Conservation (phyloP, 1,140 invertebrate genomes). For the Ctenoplectra terminalis region DNA sequence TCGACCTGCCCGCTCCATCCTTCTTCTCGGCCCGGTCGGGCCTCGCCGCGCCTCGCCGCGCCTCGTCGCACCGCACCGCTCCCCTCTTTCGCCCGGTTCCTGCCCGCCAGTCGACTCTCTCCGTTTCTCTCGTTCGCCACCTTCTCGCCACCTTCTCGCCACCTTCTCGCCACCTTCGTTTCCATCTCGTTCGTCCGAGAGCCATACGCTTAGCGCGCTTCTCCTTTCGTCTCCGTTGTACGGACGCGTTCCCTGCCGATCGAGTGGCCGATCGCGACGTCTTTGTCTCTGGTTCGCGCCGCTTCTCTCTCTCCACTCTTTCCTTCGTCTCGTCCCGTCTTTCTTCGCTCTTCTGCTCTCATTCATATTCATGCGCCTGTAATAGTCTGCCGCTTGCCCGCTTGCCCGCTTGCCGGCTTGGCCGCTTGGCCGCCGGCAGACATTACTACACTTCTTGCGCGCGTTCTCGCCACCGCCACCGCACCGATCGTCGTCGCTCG, state of each 20-base stretch:
- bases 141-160: not conserved
- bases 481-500: conserved; percentile 8
- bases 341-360: conserved; percentile 71
- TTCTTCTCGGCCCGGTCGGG: conserved; percentile 17
- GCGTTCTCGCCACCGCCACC: conserved; percentile 74
- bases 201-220: not conserved
- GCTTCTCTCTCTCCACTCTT: not conserved
- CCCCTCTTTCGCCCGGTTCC: not conserved
- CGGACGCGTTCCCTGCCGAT: not conserved
- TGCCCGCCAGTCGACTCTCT: not conserved
- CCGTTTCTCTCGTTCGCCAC: not conserved
- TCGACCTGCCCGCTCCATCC: conserved; percentile 39
- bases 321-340: conserved; percentile 14
- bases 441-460: conserved; percentile 79
- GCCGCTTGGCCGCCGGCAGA: conserved; percentile 77
- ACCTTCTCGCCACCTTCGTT: not conserved
- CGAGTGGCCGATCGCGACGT: conserved; percentile 11
- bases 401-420: too few species aligned
- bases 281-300: conserved; percentile 32
- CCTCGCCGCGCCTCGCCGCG: not conserved
- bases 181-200: conserved; percentile 18
- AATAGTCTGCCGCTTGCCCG: conserved; percentile 79
- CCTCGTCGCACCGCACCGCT: not conserved
- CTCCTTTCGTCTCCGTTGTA: not conserved
- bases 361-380: conserved; percentile 82